Evolutionary conservation across 2,113 vertebrate species (phyloP).

Genomic region (Panurus biarmicus): DNA sequence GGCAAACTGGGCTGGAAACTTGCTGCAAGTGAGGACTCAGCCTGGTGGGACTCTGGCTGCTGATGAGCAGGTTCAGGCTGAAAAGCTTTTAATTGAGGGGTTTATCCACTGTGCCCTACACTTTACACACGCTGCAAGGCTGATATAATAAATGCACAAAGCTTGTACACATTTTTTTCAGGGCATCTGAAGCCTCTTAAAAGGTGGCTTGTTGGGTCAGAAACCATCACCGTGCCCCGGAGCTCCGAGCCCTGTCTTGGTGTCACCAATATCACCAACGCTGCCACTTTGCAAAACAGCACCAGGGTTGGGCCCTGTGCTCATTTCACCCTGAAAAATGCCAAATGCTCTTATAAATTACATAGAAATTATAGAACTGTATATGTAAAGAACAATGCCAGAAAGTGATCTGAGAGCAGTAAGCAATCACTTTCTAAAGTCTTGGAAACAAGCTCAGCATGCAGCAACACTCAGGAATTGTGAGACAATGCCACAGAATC

Average conservation of each 20-base stretch:
- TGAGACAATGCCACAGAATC: neutral
- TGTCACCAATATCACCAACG: fast-evolving
- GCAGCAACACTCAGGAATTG: neutral
- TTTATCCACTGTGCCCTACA: fast-evolving
- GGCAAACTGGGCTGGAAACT: neutral
- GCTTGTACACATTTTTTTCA: neutral
- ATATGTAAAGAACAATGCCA: neutral
- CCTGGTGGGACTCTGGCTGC: fast-evolving
- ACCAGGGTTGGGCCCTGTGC: fast-evolving
- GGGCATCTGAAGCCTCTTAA: neutral
- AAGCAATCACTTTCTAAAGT: neutral
- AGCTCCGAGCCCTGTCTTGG: neutral
- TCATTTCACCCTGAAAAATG: neutral
- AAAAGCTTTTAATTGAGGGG: neutral
- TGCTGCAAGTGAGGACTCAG: fast-evolving
- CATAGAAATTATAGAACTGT: neutral
- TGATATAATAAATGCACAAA: neutral
- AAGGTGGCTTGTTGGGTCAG: neutral
- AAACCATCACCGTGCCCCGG: neutral
- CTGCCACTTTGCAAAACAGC: neutral
- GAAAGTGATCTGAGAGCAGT: neutral
- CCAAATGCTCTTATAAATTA: neutral
- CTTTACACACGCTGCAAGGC: neutral
- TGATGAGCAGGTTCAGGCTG: neutral
- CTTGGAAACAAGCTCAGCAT: fast-evolving